Evolutionary conservation across 30 jellyfish, hydroid and myxozoan genomes (phyloP).

Genomic region (Aurelia sp.): DNA sequence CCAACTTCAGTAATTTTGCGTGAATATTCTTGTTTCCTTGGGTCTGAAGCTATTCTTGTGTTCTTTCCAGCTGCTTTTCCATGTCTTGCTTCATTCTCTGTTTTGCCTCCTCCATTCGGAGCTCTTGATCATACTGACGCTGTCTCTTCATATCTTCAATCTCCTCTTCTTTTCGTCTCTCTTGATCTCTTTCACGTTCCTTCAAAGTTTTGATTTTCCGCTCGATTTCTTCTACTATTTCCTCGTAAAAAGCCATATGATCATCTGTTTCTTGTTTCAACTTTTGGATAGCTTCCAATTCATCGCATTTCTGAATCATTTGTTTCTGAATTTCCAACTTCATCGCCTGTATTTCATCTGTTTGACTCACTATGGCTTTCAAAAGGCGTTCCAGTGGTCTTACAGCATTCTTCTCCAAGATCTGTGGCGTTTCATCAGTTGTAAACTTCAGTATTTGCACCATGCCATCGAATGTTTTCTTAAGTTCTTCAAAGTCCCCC

Average conservation of each 20-base stretch:
- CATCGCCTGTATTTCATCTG: slow-evolving; percentile 20
- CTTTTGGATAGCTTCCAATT: slow-evolving; percentile 4
- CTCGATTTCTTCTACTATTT: slow-evolving; percentile 9
- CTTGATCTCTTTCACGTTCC: slow-evolving; percentile 22
- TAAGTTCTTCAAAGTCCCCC: not conserved
- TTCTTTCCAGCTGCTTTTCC: slow-evolving; percentile 6
- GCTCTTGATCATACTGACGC: slow-evolving; percentile 12
- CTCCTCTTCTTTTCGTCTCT: slow-evolving; percentile 8
- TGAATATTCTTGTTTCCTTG: not conserved
- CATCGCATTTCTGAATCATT: slow-evolving; percentile 11
- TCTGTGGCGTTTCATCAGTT: not conserved
- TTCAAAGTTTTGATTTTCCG: slow-evolving; percentile 11
- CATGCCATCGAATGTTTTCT: slow-evolving; percentile 10
- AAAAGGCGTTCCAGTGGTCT: slow-evolving; percentile 14
- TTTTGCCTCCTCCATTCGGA: slow-evolving; percentile 12
- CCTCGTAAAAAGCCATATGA: not conserved
- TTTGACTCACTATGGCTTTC: slow-evolving; percentile 25
- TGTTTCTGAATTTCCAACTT: slow-evolving; percentile 25
- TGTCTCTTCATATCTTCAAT: slow-evolving; percentile 5
- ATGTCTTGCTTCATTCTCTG: slow-evolving; percentile 21
- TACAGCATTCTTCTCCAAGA: not conserved
- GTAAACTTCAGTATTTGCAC: slow-evolving; percentile 6
- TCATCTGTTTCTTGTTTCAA: slow-evolving; percentile 29
- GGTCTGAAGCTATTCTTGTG: slow-evolving; percentile 3
- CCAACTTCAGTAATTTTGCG: too few species aligned